phyloP scores from a whole-genome alignment of 2,888 invertebrate species.

The Rotaria socialis region DNA sequence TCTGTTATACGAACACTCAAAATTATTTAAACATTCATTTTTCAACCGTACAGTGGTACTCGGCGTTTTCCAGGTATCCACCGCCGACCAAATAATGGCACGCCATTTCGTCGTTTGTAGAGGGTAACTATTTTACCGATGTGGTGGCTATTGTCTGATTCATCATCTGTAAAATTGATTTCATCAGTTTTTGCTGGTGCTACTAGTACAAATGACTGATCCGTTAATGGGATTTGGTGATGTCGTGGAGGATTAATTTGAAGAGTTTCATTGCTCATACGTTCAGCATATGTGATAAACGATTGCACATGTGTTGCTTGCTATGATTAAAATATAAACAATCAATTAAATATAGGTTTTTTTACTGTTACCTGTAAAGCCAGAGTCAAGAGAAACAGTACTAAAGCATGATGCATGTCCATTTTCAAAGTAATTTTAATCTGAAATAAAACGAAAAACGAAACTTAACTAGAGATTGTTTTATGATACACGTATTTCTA shows the following conservation, averaged over 20 bases:
- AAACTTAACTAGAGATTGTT: not conserved
- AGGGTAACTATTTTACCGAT: not conserved
- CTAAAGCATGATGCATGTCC: not conserved
- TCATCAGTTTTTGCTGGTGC: not conserved
- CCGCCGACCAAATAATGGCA: not conserved
- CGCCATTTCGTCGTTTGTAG: not conserved
- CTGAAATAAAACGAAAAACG: not conserved
- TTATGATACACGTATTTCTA: not conserved
- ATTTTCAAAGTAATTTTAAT: not conserved
- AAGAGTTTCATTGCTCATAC: not conserved
- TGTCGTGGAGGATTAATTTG: not conserved
- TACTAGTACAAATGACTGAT: not conserved
- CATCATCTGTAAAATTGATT: not conserved
- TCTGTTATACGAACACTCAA: too few relatives aligned
- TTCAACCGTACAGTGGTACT: not conserved
- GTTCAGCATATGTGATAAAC: not conserved
- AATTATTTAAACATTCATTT: too few relatives aligned
- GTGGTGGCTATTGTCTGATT: not conserved
- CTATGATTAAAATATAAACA: not conserved
- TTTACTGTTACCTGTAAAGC: not conserved
- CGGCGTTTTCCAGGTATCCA: not conserved
- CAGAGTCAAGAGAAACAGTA: not conserved
- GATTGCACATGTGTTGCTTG: not conserved
- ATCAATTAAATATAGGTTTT: not conserved
- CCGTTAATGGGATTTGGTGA: not conserved